Evolutionary conservation across 2,797 vertebrate species (phyloP).

Genomic region (Pelochelys cantorii): DNA sequence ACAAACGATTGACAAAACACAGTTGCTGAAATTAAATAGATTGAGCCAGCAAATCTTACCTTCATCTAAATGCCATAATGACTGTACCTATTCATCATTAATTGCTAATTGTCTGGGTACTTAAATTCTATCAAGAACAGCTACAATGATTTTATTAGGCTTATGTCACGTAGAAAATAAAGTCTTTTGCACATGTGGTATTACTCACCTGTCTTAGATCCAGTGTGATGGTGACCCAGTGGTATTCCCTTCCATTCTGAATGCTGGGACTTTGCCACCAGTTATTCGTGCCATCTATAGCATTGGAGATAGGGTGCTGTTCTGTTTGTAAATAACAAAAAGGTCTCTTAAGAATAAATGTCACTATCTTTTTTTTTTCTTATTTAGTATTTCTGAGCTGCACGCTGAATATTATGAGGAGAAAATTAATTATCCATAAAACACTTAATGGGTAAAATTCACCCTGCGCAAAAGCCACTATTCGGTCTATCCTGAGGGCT

Average conservation of each 20-base stretch:
- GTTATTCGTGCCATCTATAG: conserved; percentile 94
- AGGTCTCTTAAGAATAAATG: conserved; percentile 1
- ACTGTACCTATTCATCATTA: background rate
- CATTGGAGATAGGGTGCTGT: conserved; percentile 91
- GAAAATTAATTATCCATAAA: background rate
- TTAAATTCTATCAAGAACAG: background rate
- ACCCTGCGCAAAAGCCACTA: background rate
- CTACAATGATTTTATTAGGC: background rate
- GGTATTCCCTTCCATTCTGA: conserved; percentile 93
- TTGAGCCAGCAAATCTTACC: background rate
- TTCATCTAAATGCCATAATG: background rate
- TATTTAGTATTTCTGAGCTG: background rate
- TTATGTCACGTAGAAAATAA: background rate
- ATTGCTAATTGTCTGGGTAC: background rate
- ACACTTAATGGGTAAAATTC: background rate
- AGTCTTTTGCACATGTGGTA: background rate
- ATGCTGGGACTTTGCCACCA: conserved; percentile 99
- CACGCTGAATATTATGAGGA: background rate
- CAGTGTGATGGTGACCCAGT: conserved; percentile 95
- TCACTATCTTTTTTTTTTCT: background rate
- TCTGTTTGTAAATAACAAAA: conserved; percentile 81
- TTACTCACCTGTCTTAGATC: conserved; percentile 92
- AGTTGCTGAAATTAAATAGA: background rate
- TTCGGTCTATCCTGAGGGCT: background rate
- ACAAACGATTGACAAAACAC: background rate